Percentiles rank a stretch among this genome's conserved stretches.
Evolutionary conservation across 2,113 vertebrate genomes (phyloP).

Genomic region (Atherinomorus stipes): DNA sequence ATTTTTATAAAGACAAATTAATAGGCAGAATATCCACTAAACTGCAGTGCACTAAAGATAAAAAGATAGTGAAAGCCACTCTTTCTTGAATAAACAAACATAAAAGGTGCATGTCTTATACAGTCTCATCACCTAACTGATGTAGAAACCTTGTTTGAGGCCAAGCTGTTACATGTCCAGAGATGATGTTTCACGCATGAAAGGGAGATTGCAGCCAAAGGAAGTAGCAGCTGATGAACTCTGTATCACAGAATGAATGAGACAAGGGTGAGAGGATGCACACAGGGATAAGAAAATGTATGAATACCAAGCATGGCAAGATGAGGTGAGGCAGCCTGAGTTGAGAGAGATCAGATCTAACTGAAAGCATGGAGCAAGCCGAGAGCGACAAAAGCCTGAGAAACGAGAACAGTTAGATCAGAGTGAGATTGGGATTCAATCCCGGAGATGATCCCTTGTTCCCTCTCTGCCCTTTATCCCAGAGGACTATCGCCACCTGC

Average conservation of each 20-base stretch:
- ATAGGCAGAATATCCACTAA: conserved; percentile 18
- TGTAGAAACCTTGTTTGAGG: conserved; percentile 34
- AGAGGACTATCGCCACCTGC: conserved; percentile 42
- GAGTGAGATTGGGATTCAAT: conserved; percentile 62
- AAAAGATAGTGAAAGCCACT: conserved; percentile 54
- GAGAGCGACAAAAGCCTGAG: conserved; percentile 47
- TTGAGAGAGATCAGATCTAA: conserved; percentile 61
- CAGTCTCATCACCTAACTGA: conserved; percentile 24
- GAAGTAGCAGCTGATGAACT: conserved; percentile 52
- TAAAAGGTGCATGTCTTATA: conserved; percentile 22
- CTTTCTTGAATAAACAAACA: conserved; percentile 52
- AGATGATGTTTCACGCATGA: conserved; percentile 12
- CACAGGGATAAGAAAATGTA: conserved; percentile 51
- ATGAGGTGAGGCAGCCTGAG: conserved; percentile 51
- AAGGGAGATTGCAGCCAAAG: conserved; percentile 20
- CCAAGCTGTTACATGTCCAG: conserved; percentile 34
- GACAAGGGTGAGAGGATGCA: conserved; percentile 49
- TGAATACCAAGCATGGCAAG: conserved; percentile 64
- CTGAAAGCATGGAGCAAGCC: conserved; percentile 36
- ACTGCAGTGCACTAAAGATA: conserved; percentile 40
- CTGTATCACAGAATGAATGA: conserved; percentile 40
- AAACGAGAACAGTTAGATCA: conserved; percentile 64
- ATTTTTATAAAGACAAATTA: conserved; percentile 44
- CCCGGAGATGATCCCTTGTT: conserved; percentile 57
- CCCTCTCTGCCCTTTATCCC: conserved; percentile 40